These are phyloP conservation scores for Laothoe populi DNA, from an alignment of 2,888 invertebrate species.

Conservation along the genomic window DNA sequence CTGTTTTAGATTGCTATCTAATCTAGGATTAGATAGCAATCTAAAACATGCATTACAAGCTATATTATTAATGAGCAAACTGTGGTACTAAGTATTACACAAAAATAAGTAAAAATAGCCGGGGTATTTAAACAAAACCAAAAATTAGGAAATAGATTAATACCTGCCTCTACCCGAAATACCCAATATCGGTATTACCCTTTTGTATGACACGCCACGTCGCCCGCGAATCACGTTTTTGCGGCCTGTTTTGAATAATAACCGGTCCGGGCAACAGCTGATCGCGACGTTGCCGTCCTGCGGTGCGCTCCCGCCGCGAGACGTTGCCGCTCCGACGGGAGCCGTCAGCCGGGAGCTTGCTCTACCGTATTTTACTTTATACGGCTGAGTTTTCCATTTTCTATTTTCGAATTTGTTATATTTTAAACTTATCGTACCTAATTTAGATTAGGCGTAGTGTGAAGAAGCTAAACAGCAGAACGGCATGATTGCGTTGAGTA, in stretches of 20 bases:
- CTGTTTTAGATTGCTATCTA: no score
- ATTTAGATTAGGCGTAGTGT: no score
- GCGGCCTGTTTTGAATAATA: slow-evolving; percentile 78
- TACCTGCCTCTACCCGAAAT: background rate
- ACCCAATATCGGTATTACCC: background rate
- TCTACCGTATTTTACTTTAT: slow-evolving; percentile 13
- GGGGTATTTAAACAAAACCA: no score
- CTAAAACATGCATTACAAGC: no score
- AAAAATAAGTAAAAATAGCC: no score
- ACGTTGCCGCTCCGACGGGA: slow-evolving; percentile 62
- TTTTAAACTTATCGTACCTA: background rate
- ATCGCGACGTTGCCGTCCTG: slow-evolving; percentile 66
- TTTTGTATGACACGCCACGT: slow-evolving; percentile 14
- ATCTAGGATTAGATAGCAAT: no score
- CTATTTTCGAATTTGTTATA: slow-evolving; percentile 13
- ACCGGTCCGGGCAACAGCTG: slow-evolving; percentile 74
- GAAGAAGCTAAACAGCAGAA: no score
- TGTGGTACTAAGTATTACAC: no score
- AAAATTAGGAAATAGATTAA: no score
- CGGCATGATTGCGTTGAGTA: no score
- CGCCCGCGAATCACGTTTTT: slow-evolving; percentile 56
- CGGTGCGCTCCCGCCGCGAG: slow-evolving; percentile 52
- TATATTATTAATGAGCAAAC: no score
- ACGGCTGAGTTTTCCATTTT: slow-evolving; percentile 17
- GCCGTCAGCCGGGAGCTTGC: slow-evolving; percentile 39